Conservation (phyloP, 2,113 vertebrate species). For the Larimichthys crocea region DNA sequence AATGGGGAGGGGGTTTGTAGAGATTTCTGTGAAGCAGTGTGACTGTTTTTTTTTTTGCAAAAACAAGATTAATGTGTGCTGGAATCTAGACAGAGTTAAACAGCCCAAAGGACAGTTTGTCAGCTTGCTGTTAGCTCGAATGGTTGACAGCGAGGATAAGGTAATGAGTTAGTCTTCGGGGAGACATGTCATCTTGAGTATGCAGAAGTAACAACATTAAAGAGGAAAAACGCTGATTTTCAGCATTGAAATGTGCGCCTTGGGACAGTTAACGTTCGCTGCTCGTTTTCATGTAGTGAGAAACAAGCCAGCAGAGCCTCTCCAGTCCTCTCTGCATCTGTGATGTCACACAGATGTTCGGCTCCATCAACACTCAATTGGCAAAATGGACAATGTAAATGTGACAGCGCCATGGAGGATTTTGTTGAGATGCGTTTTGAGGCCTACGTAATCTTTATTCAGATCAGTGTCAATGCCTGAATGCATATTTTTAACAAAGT, state of each 20-base stretch:
- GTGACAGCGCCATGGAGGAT: slow-evolving; percentile 52
- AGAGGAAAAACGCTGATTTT: slow-evolving; percentile 26
- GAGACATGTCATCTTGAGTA: slow-evolving; percentile 47
- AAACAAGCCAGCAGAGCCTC: slow-evolving; percentile 39
- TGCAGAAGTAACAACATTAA: slow-evolving; percentile 41
- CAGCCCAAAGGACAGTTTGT: slow-evolving; percentile 52
- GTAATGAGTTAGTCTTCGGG: slow-evolving; percentile 57
- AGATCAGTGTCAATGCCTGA: slow-evolving; percentile 33
- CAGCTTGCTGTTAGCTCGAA: slow-evolving; percentile 30
- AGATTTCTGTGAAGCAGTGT: slow-evolving; percentile 18
- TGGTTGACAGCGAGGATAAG: slow-evolving; percentile 36
- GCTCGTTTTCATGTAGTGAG: slow-evolving; percentile 4
- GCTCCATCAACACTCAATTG: slow-evolving; percentile 37
- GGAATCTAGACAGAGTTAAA: slow-evolving; percentile 44
- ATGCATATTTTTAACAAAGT: slow-evolving; percentile 34
- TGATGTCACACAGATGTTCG: slow-evolving; percentile 32
- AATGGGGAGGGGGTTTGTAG: background rate
- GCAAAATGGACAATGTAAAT: slow-evolving; percentile 25
- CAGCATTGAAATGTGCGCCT: slow-evolving; percentile 9
- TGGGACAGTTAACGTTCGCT: slow-evolving; percentile 37
- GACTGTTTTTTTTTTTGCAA: background rate
- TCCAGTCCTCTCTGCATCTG: slow-evolving; percentile 5
- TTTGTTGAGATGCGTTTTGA: slow-evolving; percentile 43
- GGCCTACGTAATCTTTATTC: slow-evolving; percentile 48
- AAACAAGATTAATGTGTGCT: slow-evolving; percentile 8